Conservation (phyloP, 2,113 vertebrate genomes). For the Dasypus novemcinctus region DNA sequence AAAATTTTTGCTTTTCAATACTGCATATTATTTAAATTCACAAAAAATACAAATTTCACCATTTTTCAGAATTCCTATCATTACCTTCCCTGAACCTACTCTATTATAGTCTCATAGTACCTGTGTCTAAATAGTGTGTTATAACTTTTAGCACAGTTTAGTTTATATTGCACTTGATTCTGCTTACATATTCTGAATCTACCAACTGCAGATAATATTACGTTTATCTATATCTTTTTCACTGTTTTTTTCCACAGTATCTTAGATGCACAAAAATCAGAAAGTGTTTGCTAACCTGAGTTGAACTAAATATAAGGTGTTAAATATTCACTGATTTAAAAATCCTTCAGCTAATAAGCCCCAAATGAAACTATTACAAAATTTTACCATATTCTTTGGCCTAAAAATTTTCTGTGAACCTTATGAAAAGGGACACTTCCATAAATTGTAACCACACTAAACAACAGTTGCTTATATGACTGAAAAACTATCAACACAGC, state of each 20-base stretch:
- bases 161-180: background rate
- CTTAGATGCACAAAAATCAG: background rate
- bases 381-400: background rate
- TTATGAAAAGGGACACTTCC: background rate
- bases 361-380: slow-evolving; percentile 24
- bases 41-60: background rate
- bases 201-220: background rate
- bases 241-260: background rate
- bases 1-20: background rate
- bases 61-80: background rate
- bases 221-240: background rate
- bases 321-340: slow-evolving; percentile 18
- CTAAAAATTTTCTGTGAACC: background rate
- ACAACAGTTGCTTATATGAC: background rate
- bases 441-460: background rate
- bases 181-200: background rate
- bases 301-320: background rate
- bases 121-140: background rate
- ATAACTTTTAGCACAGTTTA: background rate
- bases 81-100: background rate
- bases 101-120: background rate
- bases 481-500: background rate
- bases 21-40: slow-evolving; percentile 1
- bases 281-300: slow-evolving; percentile 1
- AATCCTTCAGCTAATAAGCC: background rate